These are phyloP conservation scores for Rhynchophorus ferrugineus DNA, from an alignment of 1,140 invertebrate species.

Conservation along the genomic window DNA sequence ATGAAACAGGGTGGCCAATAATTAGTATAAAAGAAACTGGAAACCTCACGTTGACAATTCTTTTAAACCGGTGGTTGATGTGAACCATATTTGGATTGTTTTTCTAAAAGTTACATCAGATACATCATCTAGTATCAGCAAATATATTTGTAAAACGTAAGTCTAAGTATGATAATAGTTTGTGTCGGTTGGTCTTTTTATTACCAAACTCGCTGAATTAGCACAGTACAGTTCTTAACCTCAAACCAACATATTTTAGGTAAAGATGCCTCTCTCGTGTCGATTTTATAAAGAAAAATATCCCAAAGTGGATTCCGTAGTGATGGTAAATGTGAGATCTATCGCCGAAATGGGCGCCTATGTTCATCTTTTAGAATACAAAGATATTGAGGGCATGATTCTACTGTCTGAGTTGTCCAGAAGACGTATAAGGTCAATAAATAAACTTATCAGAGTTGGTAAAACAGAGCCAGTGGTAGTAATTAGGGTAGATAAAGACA, in stretches of 20 bases:
- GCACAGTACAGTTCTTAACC: constrained; percentile 9
- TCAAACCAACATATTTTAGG: constrained; percentile 17
- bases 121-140: no score
- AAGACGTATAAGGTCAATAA: constrained; percentile 97
- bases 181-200: no score
- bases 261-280: constrained; percentile 88
- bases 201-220: no score
- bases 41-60: not conserved
- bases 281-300: constrained; percentile 97
- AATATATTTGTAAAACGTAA: no score
- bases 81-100: not conserved
- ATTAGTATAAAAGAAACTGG: no score
- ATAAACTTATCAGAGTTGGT: constrained; percentile 97
- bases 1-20: no score
- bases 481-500: constrained; percentile 98
- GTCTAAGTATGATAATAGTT: no score
- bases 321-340: constrained; percentile 97
- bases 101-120: not conserved
- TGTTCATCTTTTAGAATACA: constrained; percentile 95
- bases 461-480: constrained; percentile 99
- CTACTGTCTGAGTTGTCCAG: constrained; percentile 92
- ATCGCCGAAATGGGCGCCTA: constrained; percentile 99
- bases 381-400: constrained; percentile 98
- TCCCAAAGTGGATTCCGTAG: constrained; percentile 98
- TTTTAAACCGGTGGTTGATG: not conserved